A percentile compares a stretch with the other conserved stretches of the same genome.
These are phyloP conservation scores for Orthosia gracilis DNA, from an alignment of 2,888 invertebrate species.

Conservation along the genomic window DNA sequence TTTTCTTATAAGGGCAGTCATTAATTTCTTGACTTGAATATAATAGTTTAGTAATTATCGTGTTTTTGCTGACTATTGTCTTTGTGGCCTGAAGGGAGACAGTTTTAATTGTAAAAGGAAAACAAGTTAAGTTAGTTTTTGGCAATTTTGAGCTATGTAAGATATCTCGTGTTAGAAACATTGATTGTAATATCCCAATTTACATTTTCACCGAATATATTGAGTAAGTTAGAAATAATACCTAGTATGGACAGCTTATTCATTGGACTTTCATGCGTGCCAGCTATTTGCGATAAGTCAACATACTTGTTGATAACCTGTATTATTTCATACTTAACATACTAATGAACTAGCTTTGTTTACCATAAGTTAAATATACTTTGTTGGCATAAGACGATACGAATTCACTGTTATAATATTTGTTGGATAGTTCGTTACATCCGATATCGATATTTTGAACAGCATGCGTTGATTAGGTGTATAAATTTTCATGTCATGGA, in stretches of 20 bases:
- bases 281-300: not conserved
- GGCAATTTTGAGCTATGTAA: not conserved
- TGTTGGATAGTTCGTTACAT: not conserved
- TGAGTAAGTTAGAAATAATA: not conserved
- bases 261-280: not conserved
- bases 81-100: not conserved
- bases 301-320: constrained; percentile 4
- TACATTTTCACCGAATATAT: not conserved
- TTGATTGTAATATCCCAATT: not conserved
- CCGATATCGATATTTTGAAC: constrained; percentile 15
- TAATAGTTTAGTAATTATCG: constrained; percentile 26
- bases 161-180: not conserved
- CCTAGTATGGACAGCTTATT: not conserved
- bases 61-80: constrained; percentile 6
- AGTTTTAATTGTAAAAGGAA: not conserved
- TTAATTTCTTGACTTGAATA: constrained; percentile 41
- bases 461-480: constrained; percentile 32
- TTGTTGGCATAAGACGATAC: constrained; percentile 17
- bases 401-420: constrained; percentile 27
- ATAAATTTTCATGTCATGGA: constrained; percentile 48
- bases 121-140: not conserved
- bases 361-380: constrained; percentile 17
- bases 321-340: not conserved
- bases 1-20: constrained; percentile 21
- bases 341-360: constrained; percentile 21